Evolutionary conservation across 2,113 vertebrate species (phyloP).

Genomic region (Syngnathus typhle): DNA sequence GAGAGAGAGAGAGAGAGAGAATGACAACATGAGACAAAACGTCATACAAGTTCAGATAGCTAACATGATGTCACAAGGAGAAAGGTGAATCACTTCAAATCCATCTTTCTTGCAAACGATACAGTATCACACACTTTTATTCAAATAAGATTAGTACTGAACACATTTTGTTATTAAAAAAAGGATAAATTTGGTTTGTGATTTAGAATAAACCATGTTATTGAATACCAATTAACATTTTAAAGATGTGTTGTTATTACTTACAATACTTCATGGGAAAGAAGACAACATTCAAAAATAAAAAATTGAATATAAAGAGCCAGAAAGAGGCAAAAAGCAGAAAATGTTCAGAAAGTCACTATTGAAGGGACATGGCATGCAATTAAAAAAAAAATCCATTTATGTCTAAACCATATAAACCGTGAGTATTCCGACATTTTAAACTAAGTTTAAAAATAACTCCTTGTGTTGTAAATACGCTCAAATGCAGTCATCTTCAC

Average conservation of each 20-base stretch:
- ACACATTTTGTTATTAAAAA: constrained; percentile 21
- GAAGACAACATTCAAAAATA: background rate
- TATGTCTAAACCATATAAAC: background rate
- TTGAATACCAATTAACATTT: background rate
- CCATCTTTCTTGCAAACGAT: background rate
- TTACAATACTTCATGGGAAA: constrained; percentile 1
- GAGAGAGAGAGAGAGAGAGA: background rate
- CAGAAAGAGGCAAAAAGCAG: constrained; percentile 16
- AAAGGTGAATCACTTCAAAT: background rate
- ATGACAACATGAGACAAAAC: background rate
- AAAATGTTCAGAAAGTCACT: constrained; percentile 15
- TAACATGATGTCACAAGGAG: background rate
- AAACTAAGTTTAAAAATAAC: background rate
- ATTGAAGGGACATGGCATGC: constrained; percentile 3
- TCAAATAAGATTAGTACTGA: constrained; percentile 60
- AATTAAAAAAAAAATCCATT: background rate
- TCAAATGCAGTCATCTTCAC: constrained; percentile 36
- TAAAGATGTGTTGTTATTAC: constrained; percentile 16
- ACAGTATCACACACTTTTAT: constrained; percentile 53
- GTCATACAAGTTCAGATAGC: background rate
- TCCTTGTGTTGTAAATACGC: constrained; percentile 5
- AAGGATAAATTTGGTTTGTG: constrained; percentile 11
- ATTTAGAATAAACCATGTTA: constrained; percentile 2
- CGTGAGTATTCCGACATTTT: constrained; percentile 8
- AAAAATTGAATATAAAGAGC: background rate